Evolutionary conservation across 2,797 vertebrate species (phyloP).

Genomic region (Rhinatrema bivittatum): DNA sequence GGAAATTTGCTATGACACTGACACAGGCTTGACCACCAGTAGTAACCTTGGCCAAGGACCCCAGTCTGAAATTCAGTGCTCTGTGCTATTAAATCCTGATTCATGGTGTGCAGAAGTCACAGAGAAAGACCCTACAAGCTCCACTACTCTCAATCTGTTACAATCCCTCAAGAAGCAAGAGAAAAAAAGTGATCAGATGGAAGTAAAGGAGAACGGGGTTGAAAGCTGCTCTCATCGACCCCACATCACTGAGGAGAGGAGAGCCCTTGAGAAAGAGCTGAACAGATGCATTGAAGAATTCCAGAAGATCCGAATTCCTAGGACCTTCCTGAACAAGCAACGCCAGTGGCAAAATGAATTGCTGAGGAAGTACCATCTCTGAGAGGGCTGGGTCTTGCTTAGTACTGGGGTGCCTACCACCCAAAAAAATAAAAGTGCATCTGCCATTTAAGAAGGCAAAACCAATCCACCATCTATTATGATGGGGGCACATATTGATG

Average conservation of each 20-base stretch:
- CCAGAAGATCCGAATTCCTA: conserved; percentile 72
- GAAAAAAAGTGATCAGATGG: conserved; percentile 19
- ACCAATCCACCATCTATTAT: too few relatives aligned
- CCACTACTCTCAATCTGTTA: conserved; percentile 26
- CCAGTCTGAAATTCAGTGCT: not conserved
- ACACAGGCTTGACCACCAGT: too few relatives aligned
- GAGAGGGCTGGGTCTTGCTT: too few relatives aligned
- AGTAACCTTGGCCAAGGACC: not conserved
- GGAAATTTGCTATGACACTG: conserved; percentile 20
- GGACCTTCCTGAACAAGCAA: conserved; percentile 74
- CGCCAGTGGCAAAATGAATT: conserved; percentile 84
- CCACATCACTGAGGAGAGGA: conserved; percentile 48
- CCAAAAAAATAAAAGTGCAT: too few relatives aligned
- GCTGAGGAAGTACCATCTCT: conserved; percentile 76
- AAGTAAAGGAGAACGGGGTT: conserved; percentile 50
- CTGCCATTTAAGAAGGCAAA: too few relatives aligned
- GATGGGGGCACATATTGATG: too few relatives aligned
- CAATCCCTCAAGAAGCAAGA: conserved; percentile 21
- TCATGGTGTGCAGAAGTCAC: conserved; percentile 30
- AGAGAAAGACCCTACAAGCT: conserved; percentile 4
- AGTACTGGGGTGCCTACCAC: too few relatives aligned
- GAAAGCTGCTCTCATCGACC: not conserved
- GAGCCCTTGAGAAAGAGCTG: conserved; percentile 69
- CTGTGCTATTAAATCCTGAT: not conserved
- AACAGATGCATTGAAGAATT: conserved; percentile 84